These are phyloP conservation scores for Campopleginae sp. DNA, from an alignment of 2,888 invertebrate genomes.

Conservation along the genomic window DNA sequence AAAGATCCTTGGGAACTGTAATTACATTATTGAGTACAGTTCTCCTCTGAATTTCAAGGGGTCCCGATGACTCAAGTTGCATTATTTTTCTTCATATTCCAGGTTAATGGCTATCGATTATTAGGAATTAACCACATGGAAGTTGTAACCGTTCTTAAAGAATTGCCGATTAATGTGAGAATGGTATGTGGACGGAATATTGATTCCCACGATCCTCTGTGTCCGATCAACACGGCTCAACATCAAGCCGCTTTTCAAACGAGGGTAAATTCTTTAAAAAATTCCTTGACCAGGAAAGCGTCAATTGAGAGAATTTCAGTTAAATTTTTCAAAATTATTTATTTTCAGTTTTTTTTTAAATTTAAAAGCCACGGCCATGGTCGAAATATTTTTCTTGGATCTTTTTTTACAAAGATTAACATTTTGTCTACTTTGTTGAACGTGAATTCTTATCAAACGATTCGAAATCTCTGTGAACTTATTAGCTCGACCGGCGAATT, in stretches of 20 bases:
- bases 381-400: neutral
- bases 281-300: neutral
- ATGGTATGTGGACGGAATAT: conserved; percentile 94
- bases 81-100: conserved; percentile 67
- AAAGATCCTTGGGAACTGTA: too few relatives aligned
- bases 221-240: conserved; percentile 88
- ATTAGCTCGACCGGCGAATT: neutral
- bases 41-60: neutral
- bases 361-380: neutral
- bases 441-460: neutral
- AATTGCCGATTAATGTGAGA: conserved; percentile 95
- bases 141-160: conserved; percentile 97
- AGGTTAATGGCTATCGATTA: conserved; percentile 97
- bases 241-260: conserved; percentile 89
- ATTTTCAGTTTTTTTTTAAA: neutral
- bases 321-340: neutral
- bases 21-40: neutral
- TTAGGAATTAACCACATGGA: conserved; percentile 98
- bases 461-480: neutral
- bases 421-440: neutral
- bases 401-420: neutral
- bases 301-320: too few relatives aligned
- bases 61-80: neutral
- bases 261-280: conserved; percentile 85
- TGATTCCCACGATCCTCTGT: conserved; percentile 85